Conservation (phyloP, 2,113 vertebrate genomes). For the Aix galericulata region DNA sequence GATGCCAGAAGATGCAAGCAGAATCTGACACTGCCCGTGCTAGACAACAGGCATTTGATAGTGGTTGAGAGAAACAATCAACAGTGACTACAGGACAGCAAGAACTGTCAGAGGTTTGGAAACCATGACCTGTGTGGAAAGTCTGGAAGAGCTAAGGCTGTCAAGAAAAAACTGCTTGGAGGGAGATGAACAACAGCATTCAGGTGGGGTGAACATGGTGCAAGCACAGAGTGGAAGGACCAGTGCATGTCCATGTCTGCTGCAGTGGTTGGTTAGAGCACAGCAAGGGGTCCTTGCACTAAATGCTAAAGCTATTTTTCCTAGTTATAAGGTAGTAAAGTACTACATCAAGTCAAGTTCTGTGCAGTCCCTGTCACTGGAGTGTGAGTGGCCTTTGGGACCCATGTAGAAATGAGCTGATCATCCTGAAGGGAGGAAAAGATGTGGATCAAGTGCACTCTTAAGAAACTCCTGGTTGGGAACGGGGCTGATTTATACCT, state of each 20-base stretch:
- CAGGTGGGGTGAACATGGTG: neutral
- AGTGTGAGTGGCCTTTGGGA: neutral
- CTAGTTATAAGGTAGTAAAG: neutral
- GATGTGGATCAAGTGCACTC: neutral
- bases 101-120: neutral
- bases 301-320: neutral
- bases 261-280: neutral
- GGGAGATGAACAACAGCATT: neutral
- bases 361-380: neutral
- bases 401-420: neutral
- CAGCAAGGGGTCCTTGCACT: neutral
- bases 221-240: rapidly evolving
- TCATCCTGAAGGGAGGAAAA: neutral
- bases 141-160: neutral
- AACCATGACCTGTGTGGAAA: neutral
- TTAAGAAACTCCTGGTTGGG: neutral
- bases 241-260: rapidly evolving
- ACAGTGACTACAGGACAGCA: neutral
- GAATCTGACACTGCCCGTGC: neutral
- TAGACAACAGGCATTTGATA: neutral
- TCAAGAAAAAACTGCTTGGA: neutral
- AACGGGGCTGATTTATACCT: neutral
- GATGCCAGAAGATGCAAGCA: neutral
- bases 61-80: neutral
- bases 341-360: neutral